These are phyloP conservation scores for Lagenorhynchus albirostris DNA, from an alignment of 2,113 vertebrate species.

Conservation along the genomic window DNA sequence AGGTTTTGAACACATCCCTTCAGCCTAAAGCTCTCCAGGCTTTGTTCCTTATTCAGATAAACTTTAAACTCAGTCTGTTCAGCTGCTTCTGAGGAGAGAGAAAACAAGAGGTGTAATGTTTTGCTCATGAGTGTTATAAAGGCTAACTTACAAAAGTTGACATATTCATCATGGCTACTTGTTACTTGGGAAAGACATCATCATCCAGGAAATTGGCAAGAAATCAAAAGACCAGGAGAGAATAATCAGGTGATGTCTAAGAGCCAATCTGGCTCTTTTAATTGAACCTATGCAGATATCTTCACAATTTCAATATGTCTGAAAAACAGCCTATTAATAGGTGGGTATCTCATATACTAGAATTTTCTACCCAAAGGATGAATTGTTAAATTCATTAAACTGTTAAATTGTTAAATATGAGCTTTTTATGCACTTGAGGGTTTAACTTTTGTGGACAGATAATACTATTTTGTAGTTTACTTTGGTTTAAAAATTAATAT, in stretches of 20 bases:
- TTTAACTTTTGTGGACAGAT: background rate
- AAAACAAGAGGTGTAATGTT: background rate
- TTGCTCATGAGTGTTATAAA: background rate
- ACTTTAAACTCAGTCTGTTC: constrained; percentile 2
- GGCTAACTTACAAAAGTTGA: background rate
- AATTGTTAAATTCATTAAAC: background rate
- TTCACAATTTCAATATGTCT: constrained; percentile 4
- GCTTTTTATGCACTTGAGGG: background rate
- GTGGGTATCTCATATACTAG: background rate
- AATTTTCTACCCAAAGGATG: background rate
- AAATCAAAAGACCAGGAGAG: background rate
- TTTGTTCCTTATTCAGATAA: constrained; percentile 48
- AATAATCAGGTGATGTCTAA: background rate
- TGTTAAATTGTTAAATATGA: background rate
- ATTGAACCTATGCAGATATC: background rate
- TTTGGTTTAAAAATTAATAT: constrained; percentile 40
- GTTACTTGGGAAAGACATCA: background rate
- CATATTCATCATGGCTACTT: background rate
- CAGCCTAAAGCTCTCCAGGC: constrained; percentile 40
- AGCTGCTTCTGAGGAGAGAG: constrained; percentile 10
- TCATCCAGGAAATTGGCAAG: background rate
- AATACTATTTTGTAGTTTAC: background rate
- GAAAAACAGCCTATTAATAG: background rate
- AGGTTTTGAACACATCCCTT: constrained; percentile 22
- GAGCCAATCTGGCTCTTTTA: background rate